Percentiles rank a stretch among this genome's conserved stretches.
Conservation (phyloP, 2,797 vertebrate species). For the Chaunax sp. region DNA sequence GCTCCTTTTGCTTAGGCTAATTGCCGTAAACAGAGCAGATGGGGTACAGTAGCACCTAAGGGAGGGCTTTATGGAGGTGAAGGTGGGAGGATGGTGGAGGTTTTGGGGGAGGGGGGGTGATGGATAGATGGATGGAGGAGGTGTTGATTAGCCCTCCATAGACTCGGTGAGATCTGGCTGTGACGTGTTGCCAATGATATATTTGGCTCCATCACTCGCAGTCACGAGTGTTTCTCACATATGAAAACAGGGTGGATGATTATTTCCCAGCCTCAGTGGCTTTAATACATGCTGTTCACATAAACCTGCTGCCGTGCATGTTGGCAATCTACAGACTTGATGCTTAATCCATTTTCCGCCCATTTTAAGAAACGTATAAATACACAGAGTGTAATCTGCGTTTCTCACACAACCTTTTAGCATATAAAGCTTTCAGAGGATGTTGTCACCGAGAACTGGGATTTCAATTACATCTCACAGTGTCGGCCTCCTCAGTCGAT, state of each 20-base stretch:
- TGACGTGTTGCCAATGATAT: conserved; percentile 31
- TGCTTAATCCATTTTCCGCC: conserved; percentile 20
- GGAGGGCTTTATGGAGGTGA: conserved; percentile 52
- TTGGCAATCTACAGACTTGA: conserved; percentile 2
- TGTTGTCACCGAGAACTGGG: conserved; percentile 10
- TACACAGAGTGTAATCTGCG: conserved; percentile 17
- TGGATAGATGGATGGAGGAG: conserved; percentile 17
- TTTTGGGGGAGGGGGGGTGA: conserved; percentile 13
- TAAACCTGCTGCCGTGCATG: conserved; percentile 9
- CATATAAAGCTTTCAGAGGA: not conserved
- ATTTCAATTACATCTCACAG: conserved; percentile 23
- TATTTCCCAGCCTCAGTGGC: conserved; percentile 12
- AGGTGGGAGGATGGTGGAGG: conserved; percentile 4
- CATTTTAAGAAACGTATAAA: conserved; percentile 28
- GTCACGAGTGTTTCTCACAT: conserved; percentile 41
- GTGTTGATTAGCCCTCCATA: conserved; percentile 67
- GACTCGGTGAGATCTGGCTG: conserved; percentile 27
- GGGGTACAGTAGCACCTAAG: conserved; percentile 65
- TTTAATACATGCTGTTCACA: conserved; percentile 14
- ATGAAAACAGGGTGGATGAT: not conserved
- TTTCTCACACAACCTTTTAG: not conserved
- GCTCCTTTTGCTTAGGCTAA: conserved; percentile 67
- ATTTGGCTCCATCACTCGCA: conserved; percentile 44
- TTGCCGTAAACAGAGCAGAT: conserved; percentile 79
- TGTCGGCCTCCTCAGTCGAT: not conserved